phyloP scores from a whole-genome alignment of 2,113 vertebrate species.

The Hirundichthys speculiger region DNA sequence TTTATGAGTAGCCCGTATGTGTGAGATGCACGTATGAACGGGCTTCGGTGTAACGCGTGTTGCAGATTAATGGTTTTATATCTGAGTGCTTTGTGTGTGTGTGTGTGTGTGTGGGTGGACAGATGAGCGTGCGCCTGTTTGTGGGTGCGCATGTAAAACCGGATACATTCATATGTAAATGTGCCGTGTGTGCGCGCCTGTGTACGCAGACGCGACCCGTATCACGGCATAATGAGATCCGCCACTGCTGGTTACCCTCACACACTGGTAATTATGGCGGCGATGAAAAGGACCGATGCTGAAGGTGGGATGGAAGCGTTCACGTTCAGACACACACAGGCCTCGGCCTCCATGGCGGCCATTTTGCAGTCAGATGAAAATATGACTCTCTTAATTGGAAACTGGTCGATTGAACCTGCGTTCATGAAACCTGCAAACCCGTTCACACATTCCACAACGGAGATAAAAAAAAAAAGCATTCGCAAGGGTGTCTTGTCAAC shows the following conservation, averaged over 20 bases:
- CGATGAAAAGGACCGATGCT: conserved; percentile 58
- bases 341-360: conserved; percentile 51
- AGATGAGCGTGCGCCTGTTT: conserved; percentile 29
- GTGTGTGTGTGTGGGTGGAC: conserved; percentile 26
- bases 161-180: conserved; percentile 78
- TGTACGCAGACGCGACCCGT: conserved; percentile 72
- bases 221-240: conserved; percentile 79
- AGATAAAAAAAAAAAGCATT: background rate
- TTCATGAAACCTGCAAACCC: conserved; percentile 37
- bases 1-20: conserved; percentile 81
- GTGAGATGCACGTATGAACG: conserved; percentile 73
- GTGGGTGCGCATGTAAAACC: conserved; percentile 48
- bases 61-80: conserved; percentile 73
- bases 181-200: conserved; percentile 51
- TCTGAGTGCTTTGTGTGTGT: conserved; percentile 61
- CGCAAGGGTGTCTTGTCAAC: conserved; percentile 11
- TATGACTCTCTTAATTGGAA: conserved; percentile 43
- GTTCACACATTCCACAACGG: conserved; percentile 23
- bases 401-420: conserved; percentile 62
- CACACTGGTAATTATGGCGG: conserved; percentile 75
- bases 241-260: conserved; percentile 80
- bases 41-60: conserved; percentile 59
- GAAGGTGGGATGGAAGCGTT: conserved; percentile 55
- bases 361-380: conserved; percentile 34
- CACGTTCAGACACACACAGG: conserved; percentile 44